Evolutionary conservation across 2,888 invertebrate genomes (phyloP).

Genomic region (Polydrusus pterygomalis): DNA sequence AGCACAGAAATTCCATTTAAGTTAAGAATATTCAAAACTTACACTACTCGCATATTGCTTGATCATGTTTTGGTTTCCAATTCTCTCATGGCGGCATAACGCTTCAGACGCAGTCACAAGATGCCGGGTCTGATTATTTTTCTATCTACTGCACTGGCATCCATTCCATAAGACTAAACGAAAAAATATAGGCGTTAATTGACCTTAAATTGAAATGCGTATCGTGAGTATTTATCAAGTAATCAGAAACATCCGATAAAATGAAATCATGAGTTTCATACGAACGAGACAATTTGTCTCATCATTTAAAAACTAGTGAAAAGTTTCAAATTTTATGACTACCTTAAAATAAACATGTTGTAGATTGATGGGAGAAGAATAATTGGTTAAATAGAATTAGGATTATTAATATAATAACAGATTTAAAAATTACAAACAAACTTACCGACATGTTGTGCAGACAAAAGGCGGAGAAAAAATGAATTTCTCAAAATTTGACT

Average conservation of each 20-base stretch:
- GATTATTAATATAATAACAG: background rate
- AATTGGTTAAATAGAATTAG: background rate
- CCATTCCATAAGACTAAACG: background rate
- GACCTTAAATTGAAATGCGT: background rate
- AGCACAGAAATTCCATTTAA: no score
- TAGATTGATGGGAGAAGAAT: background rate
- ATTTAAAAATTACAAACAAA: background rate
- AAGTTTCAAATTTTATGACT: background rate
- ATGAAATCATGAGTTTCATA: constrained; percentile 58
- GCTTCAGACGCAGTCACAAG: background rate
- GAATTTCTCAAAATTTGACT: background rate
- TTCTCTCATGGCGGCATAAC: background rate
- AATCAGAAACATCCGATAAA: constrained; percentile 36
- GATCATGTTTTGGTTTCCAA: background rate
- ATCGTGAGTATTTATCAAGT: background rate
- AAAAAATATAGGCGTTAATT: background rate
- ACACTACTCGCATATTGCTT: background rate
- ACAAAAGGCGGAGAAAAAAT: background rate
- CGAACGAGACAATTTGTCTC: constrained; percentile 59
- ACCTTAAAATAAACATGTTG: background rate
- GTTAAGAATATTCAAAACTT: background rate
- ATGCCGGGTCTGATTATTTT: background rate
- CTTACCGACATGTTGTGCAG: background rate
- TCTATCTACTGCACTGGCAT: background rate
- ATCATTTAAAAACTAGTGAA: constrained; percentile 40